Percentiles rank a stretch among this genome's conserved stretches.
Evolutionary conservation across 2,888 invertebrate genomes (phyloP).

Genomic region (Automeris io): DNA sequence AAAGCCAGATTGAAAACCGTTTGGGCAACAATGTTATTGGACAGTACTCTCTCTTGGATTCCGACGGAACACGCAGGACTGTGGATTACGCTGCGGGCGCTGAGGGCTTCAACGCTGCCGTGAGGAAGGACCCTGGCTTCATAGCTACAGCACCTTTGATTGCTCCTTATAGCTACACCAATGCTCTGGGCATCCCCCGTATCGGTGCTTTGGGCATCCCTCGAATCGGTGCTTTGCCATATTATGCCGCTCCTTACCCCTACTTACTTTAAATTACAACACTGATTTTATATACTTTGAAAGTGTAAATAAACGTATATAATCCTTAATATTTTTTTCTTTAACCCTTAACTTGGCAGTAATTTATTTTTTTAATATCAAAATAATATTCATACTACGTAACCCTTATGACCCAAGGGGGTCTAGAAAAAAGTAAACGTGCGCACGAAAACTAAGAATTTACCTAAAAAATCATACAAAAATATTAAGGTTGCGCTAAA

Average conservation of each 20-base stretch:
- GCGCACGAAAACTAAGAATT: too few species aligned
- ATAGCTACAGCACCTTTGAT: constrained; percentile 29
- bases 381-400: too few species aligned
- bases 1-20: constrained; percentile 55
- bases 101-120: constrained; percentile 72
- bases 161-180: constrained; percentile 13
- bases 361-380: too few species aligned
- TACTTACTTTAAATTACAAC: constrained; percentile 29
- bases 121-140: constrained; percentile 60
- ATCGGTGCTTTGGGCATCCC: constrained; percentile 14
- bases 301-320: constrained; percentile 31
- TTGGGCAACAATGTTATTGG: constrained; percentile 31
- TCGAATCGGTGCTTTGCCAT: constrained; percentile 11
- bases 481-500: too few species aligned
- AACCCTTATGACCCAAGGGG: too few species aligned
- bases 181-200: constrained; percentile 14
- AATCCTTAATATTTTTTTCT: too few species aligned
- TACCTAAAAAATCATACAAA: too few species aligned
- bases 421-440: too few species aligned
- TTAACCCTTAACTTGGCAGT: too few species aligned
- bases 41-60: constrained; percentile 55
- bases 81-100: constrained; percentile 74
- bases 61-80: constrained; percentile 69
- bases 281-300: constrained; percentile 26
- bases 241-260: constrained; percentile 26